These are phyloP conservation scores for Myotis findleyi DNA, from an alignment of 2,797 vertebrate genomes.

Conservation along the genomic window DNA sequence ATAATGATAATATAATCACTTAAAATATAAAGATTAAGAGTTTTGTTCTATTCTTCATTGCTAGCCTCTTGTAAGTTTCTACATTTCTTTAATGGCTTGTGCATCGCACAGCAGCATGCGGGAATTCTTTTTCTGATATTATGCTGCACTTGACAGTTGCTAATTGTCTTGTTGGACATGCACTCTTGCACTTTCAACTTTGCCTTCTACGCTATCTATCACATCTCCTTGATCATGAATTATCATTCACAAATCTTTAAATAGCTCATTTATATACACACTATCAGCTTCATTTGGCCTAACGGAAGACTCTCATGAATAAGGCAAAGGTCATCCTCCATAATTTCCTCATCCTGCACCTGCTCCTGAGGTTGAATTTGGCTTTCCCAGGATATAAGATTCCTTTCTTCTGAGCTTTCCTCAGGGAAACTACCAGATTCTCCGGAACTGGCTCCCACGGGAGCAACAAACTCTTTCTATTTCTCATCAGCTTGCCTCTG, in stretches of 20 bases:
- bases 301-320: slow-evolving; percentile 94
- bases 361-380: slow-evolving; percentile 90
- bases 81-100: slow-evolving; percentile 3
- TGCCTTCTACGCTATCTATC: no score
- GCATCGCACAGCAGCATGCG: no score
- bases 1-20: background rate
- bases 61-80: background rate
- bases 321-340: slow-evolving; percentile 94
- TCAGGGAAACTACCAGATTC: slow-evolving; percentile 92
- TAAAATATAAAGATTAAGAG: background rate
- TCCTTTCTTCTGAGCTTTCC: slow-evolving; percentile 89
- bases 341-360: slow-evolving; percentile 93
- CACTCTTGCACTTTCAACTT: no score
- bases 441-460: slow-evolving; percentile 95
- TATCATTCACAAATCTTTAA: no score
- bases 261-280: no score
- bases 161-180: no score
- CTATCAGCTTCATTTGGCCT: slow-evolving; percentile 94
- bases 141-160: no score
- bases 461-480: no score
- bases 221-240: no score
- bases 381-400: slow-evolving; percentile 88
- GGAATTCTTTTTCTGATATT: no score
- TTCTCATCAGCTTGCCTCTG: no score
- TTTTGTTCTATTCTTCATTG: slow-evolving; percentile 42